Evolutionary conservation across 2,797 vertebrate genomes (phyloP).

Genomic region (Scarus forsteni): DNA sequence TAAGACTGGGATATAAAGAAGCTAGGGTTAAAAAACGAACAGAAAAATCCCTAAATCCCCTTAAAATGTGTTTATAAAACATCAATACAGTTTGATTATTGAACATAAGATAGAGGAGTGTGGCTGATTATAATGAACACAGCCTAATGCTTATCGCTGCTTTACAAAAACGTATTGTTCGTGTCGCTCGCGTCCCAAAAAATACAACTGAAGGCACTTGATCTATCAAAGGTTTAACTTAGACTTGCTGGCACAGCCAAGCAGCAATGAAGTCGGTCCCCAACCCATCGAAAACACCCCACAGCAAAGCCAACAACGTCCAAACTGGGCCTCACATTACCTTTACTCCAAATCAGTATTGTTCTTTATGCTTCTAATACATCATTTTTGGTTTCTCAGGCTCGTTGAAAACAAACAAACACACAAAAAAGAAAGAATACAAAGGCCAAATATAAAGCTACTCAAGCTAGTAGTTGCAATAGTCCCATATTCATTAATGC

Average conservation of each 20-base stretch:
- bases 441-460: slow-evolving; percentile 72
- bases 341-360: slow-evolving; percentile 87
- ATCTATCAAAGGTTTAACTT: slow-evolving; percentile 83
- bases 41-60: slow-evolving; percentile 80
- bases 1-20: slow-evolving; percentile 90
- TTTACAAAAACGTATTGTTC: slow-evolving; percentile 72
- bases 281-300: slow-evolving; percentile 12
- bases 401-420: slow-evolving; percentile 56
- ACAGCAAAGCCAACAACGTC: slow-evolving; percentile 55
- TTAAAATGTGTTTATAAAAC: slow-evolving; percentile 85
- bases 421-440: slow-evolving; percentile 36
- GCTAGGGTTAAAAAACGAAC: slow-evolving; percentile 77
- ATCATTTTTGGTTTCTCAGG: slow-evolving; percentile 91
- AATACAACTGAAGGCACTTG: slow-evolving; percentile 86
- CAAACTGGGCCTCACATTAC: slow-evolving; percentile 66
- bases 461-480: slow-evolving; percentile 57
- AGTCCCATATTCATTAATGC: slow-evolving; percentile 57
- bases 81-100: slow-evolving; percentile 75
- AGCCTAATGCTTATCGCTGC: slow-evolving; percentile 63
- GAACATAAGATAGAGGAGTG: slow-evolving; percentile 67
- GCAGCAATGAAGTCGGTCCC: slow-evolving; percentile 80
- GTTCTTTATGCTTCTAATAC: slow-evolving; percentile 81
- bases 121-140: slow-evolving; percentile 52
- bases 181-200: slow-evolving; percentile 71
- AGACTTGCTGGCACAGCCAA: slow-evolving; percentile 88